Evolutionary conservation across 1,140 invertebrate genomes (phyloP), one percentile per base, ranked within the genome.

Genomic region (Calosoma granatense): DNA sequence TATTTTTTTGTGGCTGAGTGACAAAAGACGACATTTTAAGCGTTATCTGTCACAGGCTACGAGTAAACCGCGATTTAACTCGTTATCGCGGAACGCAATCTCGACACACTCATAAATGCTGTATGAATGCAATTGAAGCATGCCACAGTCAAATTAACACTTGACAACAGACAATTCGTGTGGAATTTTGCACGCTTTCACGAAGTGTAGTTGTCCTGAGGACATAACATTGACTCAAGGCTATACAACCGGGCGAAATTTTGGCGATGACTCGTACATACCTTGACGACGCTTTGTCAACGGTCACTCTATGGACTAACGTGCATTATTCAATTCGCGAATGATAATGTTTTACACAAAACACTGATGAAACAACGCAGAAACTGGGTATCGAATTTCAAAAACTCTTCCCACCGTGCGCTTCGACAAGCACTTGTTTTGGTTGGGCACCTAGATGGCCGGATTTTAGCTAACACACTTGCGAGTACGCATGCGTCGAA

Each of bases 391-490:
- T 47, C 41, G 3, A 17, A 47, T 47, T 47, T 47, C 41, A 47
- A 47, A 47, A 11, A 36, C 3, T 17, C 17, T 47, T 11, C 6
- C 41, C 41, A 47, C 41, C 41, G 41, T 47, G 17, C 41, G 17
- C 41, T 47, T 17, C 15, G 17, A 4, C 3, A 11, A 12, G 17
- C 15, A 47, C 41, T 47, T 47, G 41, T 47, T 47, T 47, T 47
- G 41, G 41, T 47, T 47, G 41, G 41, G 41, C 15, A 47, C 41
- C 41, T 47, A 47, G 41, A 47, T 17, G 17, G 41, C 41, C 41
- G 41, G 41, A 47, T 47, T 47, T 47, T 17, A 47, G 41, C 41
- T 47, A 47, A 47, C 9, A 47, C 17, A 47, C 41, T 47, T 47
- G 6, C 9, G 9, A 11, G 17, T 17, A 17, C 41, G 41, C 41